phyloP scores from a whole-genome alignment of 2,113 vertebrate species.

The Alligator mississippiensis region DNA sequence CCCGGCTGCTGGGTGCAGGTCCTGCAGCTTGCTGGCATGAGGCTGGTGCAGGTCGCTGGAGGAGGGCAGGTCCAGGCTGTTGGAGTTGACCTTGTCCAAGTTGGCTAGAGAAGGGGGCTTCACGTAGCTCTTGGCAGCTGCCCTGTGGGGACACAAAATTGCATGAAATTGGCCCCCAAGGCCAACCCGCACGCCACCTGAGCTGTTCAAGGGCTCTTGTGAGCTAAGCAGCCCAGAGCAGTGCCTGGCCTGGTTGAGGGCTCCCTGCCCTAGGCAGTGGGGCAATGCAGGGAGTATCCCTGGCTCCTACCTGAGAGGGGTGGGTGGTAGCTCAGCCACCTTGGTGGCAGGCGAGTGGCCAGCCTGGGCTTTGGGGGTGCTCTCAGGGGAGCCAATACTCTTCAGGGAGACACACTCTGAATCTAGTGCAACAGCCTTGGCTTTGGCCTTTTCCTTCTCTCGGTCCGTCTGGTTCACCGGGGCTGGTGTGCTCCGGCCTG shows the following conservation, averaged over 20 bases:
- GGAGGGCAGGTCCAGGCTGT: slow-evolving; percentile 87
- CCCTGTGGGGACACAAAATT: slow-evolving; percentile 66
- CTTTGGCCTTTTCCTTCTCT: slow-evolving; percentile 95
- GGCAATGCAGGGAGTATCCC: no score
- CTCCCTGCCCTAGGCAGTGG: accelerated
- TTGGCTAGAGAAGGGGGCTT: slow-evolving; percentile 91
- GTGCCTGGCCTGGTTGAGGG: accelerated
- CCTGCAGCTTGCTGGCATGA: slow-evolving; percentile 85
- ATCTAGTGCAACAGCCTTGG: slow-evolving; percentile 91
- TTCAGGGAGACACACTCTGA: slow-evolving; percentile 81
- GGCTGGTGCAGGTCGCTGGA: slow-evolving; percentile 79
- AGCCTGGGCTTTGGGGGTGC: slow-evolving; percentile 82
- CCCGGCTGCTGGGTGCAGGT: slow-evolving; percentile 74
- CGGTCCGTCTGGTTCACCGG: slow-evolving; percentile 95
- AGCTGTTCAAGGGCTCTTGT: no score
- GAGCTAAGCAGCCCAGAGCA: background rate
- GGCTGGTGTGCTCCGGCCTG: slow-evolving; percentile 74
- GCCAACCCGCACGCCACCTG: no score
- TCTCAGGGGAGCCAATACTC: slow-evolving; percentile 80
- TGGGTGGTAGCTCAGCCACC: slow-evolving; percentile 84
- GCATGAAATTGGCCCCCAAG: background rate
- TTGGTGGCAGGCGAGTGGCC: slow-evolving; percentile 82
- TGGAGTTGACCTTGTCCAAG: slow-evolving; percentile 92
- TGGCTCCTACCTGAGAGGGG: slow-evolving; percentile 85
- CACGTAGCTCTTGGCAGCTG: slow-evolving; percentile 85